phyloP scores from a whole-genome alignment of 2,888 invertebrate species.

The Empis livida region DNA sequence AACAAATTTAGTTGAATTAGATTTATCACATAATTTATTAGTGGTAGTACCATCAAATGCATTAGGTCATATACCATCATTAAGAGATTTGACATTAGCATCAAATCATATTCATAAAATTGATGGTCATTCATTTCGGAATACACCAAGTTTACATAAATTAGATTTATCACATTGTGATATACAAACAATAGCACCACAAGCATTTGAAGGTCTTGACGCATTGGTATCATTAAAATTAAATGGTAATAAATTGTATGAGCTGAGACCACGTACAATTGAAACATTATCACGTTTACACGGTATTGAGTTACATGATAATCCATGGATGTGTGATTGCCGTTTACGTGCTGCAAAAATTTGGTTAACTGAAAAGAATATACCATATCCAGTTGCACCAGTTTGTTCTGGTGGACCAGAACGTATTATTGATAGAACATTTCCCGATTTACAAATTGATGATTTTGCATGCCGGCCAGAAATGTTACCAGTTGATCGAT shows the following conservation, averaged over 20 bases:
- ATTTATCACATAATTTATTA: constrained; percentile 72
- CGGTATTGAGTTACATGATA: constrained; percentile 72
- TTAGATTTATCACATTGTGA: constrained; percentile 74
- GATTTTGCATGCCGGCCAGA: constrained; percentile 81
- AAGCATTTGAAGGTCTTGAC: constrained; percentile 64
- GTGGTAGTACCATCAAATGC: constrained; percentile 68
- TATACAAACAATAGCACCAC: constrained; percentile 61
- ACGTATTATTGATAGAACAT: constrained; percentile 54
- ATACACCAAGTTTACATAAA: constrained; percentile 63
- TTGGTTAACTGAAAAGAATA: constrained; percentile 67
- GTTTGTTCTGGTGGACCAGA: constrained; percentile 60
- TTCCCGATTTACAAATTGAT: constrained; percentile 62
- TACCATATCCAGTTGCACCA: constrained; percentile 65
- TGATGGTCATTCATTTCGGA: constrained; percentile 58
- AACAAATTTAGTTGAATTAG: constrained; percentile 80
- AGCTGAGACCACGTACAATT: constrained; percentile 57
- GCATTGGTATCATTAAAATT: constrained; percentile 65
- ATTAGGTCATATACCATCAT: constrained; percentile 64
- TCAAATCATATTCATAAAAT: constrained; percentile 74
- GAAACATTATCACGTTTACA: constrained; percentile 60
- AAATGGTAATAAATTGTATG: constrained; percentile 66
- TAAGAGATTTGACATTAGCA: constrained; percentile 67
- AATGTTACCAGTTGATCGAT: constrained; percentile 58
- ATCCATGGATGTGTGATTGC: constrained; percentile 84
- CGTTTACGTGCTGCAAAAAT: constrained; percentile 65